Conservation (phyloP, 2,888 invertebrate species). For the Boloria euphrosyne region DNA sequence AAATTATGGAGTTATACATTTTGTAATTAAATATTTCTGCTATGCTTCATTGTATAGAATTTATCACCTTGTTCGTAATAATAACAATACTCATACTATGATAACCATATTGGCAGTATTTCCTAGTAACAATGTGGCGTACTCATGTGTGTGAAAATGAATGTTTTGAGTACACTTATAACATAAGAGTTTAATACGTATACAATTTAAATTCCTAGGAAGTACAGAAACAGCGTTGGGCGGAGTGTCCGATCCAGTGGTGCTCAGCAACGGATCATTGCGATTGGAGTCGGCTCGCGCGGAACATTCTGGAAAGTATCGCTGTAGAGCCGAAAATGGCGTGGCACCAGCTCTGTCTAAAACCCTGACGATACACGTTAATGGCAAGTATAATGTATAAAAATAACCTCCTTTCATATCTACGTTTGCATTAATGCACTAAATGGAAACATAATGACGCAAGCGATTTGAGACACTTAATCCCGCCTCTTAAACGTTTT, state of each 20-base stretch:
- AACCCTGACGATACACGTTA: constrained; percentile 90
- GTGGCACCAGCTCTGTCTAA: constrained; percentile 91
- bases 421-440: constrained; percentile 36
- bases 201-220: constrained; percentile 53
- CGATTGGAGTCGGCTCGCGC: constrained; percentile 88
- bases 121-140: too few relatives aligned
- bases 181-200: constrained; percentile 12
- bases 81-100: too few relatives aligned
- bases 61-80: too few relatives aligned
- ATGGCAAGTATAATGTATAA: constrained; percentile 82
- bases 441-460: constrained; percentile 40
- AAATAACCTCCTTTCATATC: constrained; percentile 36
- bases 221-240: constrained; percentile 72
- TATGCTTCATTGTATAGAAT: too few relatives aligned
- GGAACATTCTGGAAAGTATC: constrained; percentile 91
- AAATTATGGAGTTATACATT: too few relatives aligned
- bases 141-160: too few relatives aligned
- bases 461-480: constrained; percentile 38
- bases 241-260: constrained; percentile 73
- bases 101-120: too few relatives aligned
- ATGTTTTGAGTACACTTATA: not conserved
- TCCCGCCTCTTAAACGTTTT: constrained; percentile 31
- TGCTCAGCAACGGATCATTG: constrained; percentile 86
- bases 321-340: constrained; percentile 92
- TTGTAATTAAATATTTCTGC: too few relatives aligned